A percentile compares a stretch with the other conserved stretches of the same genome.
Conservation (phyloP, 2,797 vertebrate genomes). For the Cetoscarus ocellatus region DNA sequence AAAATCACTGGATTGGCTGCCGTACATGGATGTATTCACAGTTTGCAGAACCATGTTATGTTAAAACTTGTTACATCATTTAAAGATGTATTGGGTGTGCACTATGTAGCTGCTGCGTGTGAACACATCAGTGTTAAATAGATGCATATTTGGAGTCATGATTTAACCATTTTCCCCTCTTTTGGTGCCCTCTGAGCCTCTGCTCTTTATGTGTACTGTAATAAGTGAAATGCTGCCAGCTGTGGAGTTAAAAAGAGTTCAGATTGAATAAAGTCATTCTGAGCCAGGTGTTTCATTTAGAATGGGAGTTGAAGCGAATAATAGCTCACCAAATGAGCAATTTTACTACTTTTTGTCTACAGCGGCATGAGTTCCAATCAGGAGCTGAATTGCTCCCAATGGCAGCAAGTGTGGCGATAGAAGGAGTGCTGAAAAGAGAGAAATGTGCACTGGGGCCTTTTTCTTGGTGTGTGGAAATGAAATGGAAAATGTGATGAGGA, state of each 20-base stretch:
- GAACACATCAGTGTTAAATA: constrained; percentile 6
- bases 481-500: constrained; percentile 39
- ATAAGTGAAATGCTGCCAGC: constrained; percentile 55
- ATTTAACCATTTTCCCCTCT: constrained; percentile 30
- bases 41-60: too few relatives aligned
- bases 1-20: too few relatives aligned
- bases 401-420: constrained; percentile 38
- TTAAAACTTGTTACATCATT: too few relatives aligned
- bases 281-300: constrained; percentile 71
- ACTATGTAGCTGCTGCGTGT: background rate
- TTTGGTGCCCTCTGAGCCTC: constrained; percentile 30
- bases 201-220: constrained; percentile 33
- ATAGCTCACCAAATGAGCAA: constrained; percentile 61
- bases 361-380: constrained; percentile 62
- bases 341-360: constrained; percentile 71
- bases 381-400: constrained; percentile 58
- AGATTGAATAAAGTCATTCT: constrained; percentile 67
- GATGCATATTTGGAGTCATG: constrained; percentile 26
- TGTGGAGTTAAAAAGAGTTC: constrained; percentile 54
- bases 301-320: constrained; percentile 56
- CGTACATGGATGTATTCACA: too few relatives aligned
- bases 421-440: constrained; percentile 42
- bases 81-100: background rate
- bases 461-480: constrained; percentile 32
- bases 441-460: constrained; percentile 21